Conservation (phyloP, 2,888 invertebrate species). For the Helicoverpa assulta region DNA sequence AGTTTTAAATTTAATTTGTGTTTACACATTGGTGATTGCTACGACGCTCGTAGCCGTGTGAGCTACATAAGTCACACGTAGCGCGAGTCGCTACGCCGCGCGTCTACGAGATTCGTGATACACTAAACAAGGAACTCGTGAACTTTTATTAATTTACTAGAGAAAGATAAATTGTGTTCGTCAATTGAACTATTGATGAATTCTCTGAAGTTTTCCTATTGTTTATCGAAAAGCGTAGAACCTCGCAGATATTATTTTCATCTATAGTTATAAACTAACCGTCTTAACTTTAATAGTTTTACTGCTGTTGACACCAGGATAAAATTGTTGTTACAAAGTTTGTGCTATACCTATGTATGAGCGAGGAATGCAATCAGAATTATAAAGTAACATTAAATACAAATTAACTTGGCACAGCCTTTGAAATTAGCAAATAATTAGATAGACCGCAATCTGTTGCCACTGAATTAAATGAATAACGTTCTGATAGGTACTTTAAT, state of each 20-base stretch:
- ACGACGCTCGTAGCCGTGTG: slow-evolving; percentile 27
- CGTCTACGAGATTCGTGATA: slow-evolving; percentile 29
- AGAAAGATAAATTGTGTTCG: not conserved
- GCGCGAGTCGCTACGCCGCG: slow-evolving; percentile 37
- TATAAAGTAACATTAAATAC: slow-evolving; percentile 55
- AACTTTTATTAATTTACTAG: slow-evolving; percentile 2
- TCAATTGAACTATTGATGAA: slow-evolving; percentile 24
- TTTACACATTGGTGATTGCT: slow-evolving; percentile 25
- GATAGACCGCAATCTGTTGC: slow-evolving; percentile 66
- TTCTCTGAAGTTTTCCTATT: slow-evolving; percentile 26
- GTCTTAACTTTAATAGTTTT: slow-evolving; percentile 29
- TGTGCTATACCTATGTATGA: slow-evolving; percentile 10
- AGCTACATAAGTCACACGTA: slow-evolving; percentile 40
- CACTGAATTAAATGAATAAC: slow-evolving; percentile 58
- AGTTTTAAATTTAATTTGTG: slow-evolving; percentile 35
- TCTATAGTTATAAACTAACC: slow-evolving; percentile 47
- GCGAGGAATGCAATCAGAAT: slow-evolving; percentile 28
- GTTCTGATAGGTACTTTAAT: slow-evolving; percentile 43
- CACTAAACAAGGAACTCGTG: not conserved
- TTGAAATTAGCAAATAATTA: slow-evolving; percentile 70
- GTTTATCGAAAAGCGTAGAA: slow-evolving; percentile 26
- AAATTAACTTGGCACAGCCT: slow-evolving; percentile 61
- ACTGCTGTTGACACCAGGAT: slow-evolving; percentile 38
- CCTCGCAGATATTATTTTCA: slow-evolving; percentile 45
- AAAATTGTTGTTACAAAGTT: slow-evolving; percentile 34